Base-by-base conservation (phyloP, 2,888 invertebrate species). In the Pteria penguin region DNA sequence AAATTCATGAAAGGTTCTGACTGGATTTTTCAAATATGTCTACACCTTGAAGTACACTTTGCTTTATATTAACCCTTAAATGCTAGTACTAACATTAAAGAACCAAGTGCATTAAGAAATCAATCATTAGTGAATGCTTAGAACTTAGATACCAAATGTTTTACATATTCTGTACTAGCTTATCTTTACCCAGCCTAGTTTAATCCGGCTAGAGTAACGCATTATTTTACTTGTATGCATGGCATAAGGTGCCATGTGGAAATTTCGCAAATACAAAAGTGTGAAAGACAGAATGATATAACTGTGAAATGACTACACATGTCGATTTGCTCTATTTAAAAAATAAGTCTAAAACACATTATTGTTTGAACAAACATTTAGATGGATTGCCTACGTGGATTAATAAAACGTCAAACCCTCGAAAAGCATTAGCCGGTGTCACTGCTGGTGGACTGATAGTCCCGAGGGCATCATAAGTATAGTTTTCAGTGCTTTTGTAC, bases 241-340 rank as follows among this genome's bases (percentile, higher is more conserved):
- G 71, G 73, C 11, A 77, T 81, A 11, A 22, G 68, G 5, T 79
- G 73, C 33, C 79, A 75, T 18, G 71, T 77, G 8, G 11, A 75
- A 11, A 26, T 78, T 26, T 36, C 55, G 14, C 76, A 78, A 27
- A 69, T 81, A 18, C 14, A 69, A 22, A 79, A 61, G 71, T 65
- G 78, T 33, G 78, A 81, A 72, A 62, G 29, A 1, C 78, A 80
- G 71, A 80, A 78, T 72, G 61, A 72, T 22, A 75, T 78, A 36
- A 78, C 78, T 4, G 55, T n/a, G n/a, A n/a, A n/a, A n/a, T n/a
- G n/a, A n/a, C n/a, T 11, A 52, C 65, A 4, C 78, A 79, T 54
- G 61, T 82, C 54, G 75, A 82, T 74, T 76, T 82, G 68, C 55
- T 82, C 2, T 76, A 57, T 31, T 57, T 79, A 31, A 71, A 71